Percentiles rank a stretch among this genome's conserved stretches.
phyloP scores from a whole-genome alignment of 2,888 invertebrate genomes.

The Mesochorus sp. region DNA sequence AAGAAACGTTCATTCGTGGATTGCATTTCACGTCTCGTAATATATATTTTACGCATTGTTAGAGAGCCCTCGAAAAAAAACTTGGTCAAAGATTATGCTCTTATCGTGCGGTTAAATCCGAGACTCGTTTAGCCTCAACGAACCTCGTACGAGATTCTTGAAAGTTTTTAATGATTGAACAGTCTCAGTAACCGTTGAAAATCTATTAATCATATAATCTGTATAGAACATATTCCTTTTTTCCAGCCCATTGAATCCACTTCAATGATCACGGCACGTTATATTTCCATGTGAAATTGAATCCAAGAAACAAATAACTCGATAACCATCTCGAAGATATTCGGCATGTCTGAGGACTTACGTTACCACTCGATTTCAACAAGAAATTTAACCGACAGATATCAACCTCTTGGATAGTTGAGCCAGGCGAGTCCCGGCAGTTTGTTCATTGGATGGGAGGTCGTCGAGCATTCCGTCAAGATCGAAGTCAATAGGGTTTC shows the following conservation, averaged over 20 bases:
- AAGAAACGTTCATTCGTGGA: conserved; percentile 21
- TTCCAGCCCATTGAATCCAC: no score
- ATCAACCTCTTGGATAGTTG: neutral
- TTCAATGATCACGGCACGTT: no score
- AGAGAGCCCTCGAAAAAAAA: neutral
- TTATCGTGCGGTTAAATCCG: neutral
- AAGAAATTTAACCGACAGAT: neutral
- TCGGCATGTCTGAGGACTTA: neutral
- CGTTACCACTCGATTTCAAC: neutral
- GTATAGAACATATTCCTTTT: no score
- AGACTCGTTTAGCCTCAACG: conserved; percentile 14
- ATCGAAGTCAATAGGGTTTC: conserved; percentile 35
- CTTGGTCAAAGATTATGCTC: neutral
- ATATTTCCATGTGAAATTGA: no score
- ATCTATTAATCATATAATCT: no score
- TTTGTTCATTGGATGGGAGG: conserved; percentile 9
- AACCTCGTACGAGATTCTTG: no score
- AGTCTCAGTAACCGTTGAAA: neutral
- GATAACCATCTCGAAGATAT: no score
- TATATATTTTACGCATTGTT: conserved; percentile 9
- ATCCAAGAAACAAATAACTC: no score
- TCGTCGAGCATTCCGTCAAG: conserved; percentile 22
- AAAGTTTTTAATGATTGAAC: neutral
- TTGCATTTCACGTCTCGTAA: neutral
- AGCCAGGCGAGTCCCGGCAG: neutral